Conservation (phyloP, 2,113 vertebrate species). For the Ictidomys tridecemlineatus region DNA sequence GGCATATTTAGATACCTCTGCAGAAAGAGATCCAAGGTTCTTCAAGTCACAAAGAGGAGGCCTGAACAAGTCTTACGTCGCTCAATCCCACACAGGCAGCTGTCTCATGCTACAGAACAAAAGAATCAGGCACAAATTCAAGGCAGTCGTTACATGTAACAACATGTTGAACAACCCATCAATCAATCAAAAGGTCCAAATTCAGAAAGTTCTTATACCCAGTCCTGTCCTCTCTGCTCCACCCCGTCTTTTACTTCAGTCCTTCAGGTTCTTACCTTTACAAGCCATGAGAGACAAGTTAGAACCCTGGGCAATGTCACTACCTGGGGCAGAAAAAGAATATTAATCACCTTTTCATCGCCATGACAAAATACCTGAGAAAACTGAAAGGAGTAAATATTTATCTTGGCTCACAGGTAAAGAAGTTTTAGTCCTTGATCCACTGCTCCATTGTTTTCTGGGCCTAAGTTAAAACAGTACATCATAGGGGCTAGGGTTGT, state of each 20-base stretch:
- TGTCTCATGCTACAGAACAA: not conserved
- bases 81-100: not conserved
- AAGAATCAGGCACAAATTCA: not conserved
- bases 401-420: too few relatives aligned
- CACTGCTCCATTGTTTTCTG: too few relatives aligned
- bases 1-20: not conserved
- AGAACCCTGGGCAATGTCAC: not conserved
- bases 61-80: not conserved
- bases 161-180: not conserved
- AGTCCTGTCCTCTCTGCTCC: not conserved
- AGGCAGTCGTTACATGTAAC: rapidly evolving
- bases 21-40: not conserved
- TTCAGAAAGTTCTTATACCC: not conserved
- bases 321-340: not conserved
- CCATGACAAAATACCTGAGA: too few relatives aligned
- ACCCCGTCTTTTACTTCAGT: not conserved
- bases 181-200: not conserved
- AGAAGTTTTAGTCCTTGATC: too few relatives aligned
- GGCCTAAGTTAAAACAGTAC: too few relatives aligned
- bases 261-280: not conserved
- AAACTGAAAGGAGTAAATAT: too few relatives aligned
- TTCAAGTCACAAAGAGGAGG: not conserved
- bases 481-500: too few relatives aligned
- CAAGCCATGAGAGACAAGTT: not conserved
- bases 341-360: too few relatives aligned